Evolutionary conservation across 2,113 vertebrate genomes (phyloP), one percentile per base, ranked within the genome.

Genomic region (Pipa parva): DNA sequence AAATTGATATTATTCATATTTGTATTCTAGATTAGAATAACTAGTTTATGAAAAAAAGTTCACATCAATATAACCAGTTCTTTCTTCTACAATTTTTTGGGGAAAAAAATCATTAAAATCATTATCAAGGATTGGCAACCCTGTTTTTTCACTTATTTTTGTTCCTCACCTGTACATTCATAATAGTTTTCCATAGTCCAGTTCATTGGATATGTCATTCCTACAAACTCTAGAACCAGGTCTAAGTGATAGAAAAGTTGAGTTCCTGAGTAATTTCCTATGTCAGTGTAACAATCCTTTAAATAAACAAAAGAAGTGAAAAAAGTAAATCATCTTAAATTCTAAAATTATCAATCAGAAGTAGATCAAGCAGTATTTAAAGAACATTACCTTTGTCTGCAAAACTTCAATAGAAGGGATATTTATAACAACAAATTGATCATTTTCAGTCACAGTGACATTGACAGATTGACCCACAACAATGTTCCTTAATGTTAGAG

Each of bases 151-250:
- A n/a, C n/a, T 4, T 36, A 13, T 36, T 36, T 11, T 27, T 2
- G 39, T 70, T 59, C 70, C 83, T 85, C 49, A 86, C 81, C 82
- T 80, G 62, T 63, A 46, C 81, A 84, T 51, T 68, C 79, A 61
- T 81, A 85, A 54, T 75, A 67, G 76, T 83, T 88, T 74, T 90
- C 83, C 78, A 86, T 76, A 1, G 56, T 84, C 88, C 86, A 86
- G 42, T 79, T 73, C 75, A 83, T 81, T 46, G 80, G 80, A 70
- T 81, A 56, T 45, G 79, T 75, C 50, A 77, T 79, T 83, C 85
- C 80, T 49, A 78, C 80, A 72, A 88, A 89, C 33, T 65, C 80
- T 73, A 87, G 77, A 36, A 79, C 80, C 68, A 83, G 80, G 60
- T 88, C 80, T 45, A 83, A 52, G 61, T 79, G 80, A 58, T 75